Conservation (phyloP, 1,140 invertebrate species). For the Steinernema khuongi region DNA sequence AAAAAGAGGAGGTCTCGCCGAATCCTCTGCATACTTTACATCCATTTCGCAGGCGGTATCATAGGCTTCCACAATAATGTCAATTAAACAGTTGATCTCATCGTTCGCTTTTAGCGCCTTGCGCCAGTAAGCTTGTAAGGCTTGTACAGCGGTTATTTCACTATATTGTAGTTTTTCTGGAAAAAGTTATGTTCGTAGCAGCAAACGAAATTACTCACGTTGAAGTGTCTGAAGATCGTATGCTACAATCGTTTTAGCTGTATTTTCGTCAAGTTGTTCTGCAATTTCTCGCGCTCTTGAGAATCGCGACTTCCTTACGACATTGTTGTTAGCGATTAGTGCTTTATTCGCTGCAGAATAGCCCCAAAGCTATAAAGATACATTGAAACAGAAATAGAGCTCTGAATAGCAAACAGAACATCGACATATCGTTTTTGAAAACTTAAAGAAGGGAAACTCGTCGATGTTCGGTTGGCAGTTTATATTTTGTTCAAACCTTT, state of each 20-base stretch:
- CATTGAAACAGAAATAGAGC: too few species aligned
- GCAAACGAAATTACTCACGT: neutral
- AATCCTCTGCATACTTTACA: neutral
- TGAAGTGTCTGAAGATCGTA: constrained; percentile 5
- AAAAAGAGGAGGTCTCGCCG: constrained; percentile 50
- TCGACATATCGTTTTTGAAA: too few species aligned
- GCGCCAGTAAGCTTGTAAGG: constrained; percentile 25
- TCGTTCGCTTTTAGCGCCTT: constrained; percentile 20
- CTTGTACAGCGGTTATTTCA: constrained; percentile 22
- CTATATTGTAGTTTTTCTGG: constrained; percentile 24
- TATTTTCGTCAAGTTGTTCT: neutral
- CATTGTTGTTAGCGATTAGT: neutral
- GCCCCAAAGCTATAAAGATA: neutral
- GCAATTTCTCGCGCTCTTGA: neutral
- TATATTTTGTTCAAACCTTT: neutral
- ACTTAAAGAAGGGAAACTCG: too few species aligned
- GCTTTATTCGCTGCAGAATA: constrained; percentile 17
- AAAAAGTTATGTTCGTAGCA: constrained; percentile 14
- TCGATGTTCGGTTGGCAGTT: too few species aligned
- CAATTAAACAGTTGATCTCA: constrained; percentile 22
- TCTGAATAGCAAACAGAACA: too few species aligned
- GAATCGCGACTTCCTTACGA: neutral
- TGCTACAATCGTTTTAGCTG: neutral
- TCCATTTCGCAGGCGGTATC: constrained; percentile 18
- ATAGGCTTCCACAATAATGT: constrained; percentile 20